Evolutionary conservation across 2,888 invertebrate species (phyloP).

Genomic region (Listrodromus nycthemerus): DNA sequence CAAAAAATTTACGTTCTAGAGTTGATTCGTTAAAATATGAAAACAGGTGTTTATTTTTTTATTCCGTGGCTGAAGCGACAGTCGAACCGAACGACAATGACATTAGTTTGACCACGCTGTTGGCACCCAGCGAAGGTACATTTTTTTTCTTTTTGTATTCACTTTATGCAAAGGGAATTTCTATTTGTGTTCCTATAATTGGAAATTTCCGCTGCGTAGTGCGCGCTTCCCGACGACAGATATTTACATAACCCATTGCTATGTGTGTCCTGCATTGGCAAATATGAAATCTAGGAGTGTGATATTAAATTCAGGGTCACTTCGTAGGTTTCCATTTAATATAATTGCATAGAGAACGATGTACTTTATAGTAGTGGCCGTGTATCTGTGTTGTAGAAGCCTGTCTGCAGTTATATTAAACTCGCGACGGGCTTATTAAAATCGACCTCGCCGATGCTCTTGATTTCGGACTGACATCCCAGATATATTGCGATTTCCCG

Average conservation of each 20-base stretch:
- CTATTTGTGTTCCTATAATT: slow-evolving; percentile 25
- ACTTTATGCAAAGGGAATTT: slow-evolving; percentile 1
- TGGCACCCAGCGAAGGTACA: neutral
- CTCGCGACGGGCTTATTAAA: slow-evolving; percentile 48
- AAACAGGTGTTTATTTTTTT: no score
- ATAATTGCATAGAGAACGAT: slow-evolving; percentile 55
- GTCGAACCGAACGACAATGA: neutral
- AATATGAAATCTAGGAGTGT: slow-evolving; percentile 52
- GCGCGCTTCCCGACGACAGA: neutral
- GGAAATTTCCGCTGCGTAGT: slow-evolving; percentile 4
- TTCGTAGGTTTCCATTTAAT: slow-evolving; percentile 59
- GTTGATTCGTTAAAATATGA: no score
- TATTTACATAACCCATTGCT: slow-evolving; percentile 29
- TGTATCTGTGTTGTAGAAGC: slow-evolving; percentile 10
- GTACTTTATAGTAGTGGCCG: neutral
- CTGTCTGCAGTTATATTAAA: slow-evolving; percentile 34
- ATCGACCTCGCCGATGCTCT: slow-evolving; percentile 38
- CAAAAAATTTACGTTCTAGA: no score
- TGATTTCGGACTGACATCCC: slow-evolving; percentile 12
- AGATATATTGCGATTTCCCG: slow-evolving; percentile 2
- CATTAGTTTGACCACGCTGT: neutral
- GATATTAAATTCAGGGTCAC: slow-evolving; percentile 65
- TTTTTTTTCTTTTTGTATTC: neutral
- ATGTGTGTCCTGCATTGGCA: slow-evolving; percentile 19
- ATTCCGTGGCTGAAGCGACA: neutral